Evolutionary conservation across 2,797 vertebrate genomes (phyloP).

Genomic region (Argyrosomus regius): DNA sequence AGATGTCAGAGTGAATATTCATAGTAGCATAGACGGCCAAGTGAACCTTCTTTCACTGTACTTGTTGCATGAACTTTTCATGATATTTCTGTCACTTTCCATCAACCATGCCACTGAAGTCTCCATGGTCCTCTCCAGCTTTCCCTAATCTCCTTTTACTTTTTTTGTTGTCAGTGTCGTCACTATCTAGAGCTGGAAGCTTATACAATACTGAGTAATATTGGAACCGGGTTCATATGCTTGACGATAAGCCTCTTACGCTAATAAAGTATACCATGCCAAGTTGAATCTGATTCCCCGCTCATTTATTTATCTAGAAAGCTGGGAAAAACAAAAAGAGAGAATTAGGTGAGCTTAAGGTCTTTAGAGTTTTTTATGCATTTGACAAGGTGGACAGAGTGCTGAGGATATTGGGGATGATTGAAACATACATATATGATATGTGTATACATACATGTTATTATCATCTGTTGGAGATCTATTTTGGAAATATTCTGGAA

Average conservation of each 20-base stretch:
- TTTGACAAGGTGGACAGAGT: constrained; percentile 50
- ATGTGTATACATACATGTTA: too few species aligned
- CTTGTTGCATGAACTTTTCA: constrained; percentile 64
- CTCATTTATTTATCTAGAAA: constrained; percentile 62
- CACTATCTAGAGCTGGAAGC: constrained; percentile 63
- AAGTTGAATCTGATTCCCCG: constrained; percentile 63
- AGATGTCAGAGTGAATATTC: constrained; percentile 46
- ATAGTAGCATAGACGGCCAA: constrained; percentile 24
- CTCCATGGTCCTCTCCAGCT: constrained; percentile 51
- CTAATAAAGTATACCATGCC: constrained; percentile 73
- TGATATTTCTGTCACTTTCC: constrained; percentile 49
- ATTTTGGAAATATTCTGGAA: constrained; percentile 17
- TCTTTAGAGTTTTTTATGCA: constrained; percentile 35
- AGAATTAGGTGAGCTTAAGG: constrained; percentile 63
- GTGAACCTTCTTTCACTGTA: constrained; percentile 11
- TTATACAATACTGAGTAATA: constrained; percentile 66
- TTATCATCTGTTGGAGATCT: constrained; percentile 28
- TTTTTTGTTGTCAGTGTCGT: constrained; percentile 66
- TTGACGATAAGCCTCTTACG: constrained; percentile 82
- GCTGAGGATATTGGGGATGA: constrained; percentile 39
- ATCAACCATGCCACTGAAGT: constrained; percentile 30
- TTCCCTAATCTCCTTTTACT: constrained; percentile 68
- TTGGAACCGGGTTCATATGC: constrained; percentile 69
- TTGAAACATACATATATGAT: constrained; percentile 26
- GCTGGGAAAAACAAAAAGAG: constrained; percentile 61